phyloP scores from a whole-genome alignment of 2,113 vertebrate species.

The Notothenia rossii region DNA sequence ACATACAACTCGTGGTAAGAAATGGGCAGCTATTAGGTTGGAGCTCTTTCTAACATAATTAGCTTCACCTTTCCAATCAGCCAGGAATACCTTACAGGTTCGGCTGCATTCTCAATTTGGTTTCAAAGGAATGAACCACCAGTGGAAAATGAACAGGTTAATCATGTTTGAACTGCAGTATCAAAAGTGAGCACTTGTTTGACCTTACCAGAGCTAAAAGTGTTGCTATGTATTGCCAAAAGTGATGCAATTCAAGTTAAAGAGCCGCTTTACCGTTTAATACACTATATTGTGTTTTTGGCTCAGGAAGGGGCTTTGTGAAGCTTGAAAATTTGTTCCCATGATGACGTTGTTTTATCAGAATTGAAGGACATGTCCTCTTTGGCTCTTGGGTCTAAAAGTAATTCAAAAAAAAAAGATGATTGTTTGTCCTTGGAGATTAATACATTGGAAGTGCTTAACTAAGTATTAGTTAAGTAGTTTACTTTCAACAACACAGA shows the following conservation, averaged over 20 bases:
- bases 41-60: constrained; percentile 14
- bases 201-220: background rate
- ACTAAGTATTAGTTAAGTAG: background rate
- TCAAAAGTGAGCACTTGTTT: background rate
- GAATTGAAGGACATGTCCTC: background rate
- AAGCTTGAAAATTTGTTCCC: background rate
- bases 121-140: constrained; percentile 1
- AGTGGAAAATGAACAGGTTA: constrained; percentile 17
- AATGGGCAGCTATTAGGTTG: background rate
- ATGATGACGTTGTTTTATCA: background rate
- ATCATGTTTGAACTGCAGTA: background rate
- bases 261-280: too few species aligned
- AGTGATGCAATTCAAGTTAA: too few species aligned
- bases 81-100: constrained; percentile 18
- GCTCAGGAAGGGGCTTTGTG: background rate
- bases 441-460: background rate
- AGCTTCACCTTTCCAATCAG: constrained; percentile 21
- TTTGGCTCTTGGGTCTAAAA: background rate
- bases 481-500: too few species aligned
- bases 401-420: too few species aligned
- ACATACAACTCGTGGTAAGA: background rate
- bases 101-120: background rate
- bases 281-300: too few species aligned
- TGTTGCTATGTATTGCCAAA: too few species aligned
- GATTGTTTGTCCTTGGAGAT: background rate